Base-by-base conservation (phyloP, 2,113 vertebrate genomes). In the Xiphias gladius region DNA sequence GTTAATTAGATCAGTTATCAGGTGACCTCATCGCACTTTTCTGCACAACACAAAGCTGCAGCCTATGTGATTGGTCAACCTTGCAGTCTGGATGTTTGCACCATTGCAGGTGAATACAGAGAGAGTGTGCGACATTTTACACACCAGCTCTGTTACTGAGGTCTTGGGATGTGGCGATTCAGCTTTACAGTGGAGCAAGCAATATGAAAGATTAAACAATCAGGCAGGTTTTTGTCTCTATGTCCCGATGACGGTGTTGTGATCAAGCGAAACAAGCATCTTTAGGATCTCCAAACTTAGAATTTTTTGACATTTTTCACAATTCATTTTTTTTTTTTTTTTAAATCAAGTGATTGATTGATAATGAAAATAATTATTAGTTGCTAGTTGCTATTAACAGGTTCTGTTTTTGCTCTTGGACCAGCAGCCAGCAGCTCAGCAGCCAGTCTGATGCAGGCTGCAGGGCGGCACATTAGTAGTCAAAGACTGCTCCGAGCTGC, bases 1-100 rank as follows among this genome's bases (percentile, higher is more conserved):
- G 62, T 63, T 84, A 76, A 80, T 83, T 43, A 58, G 52, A 84
- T 76, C 26, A 20, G 70, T n/a, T 68, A 72, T 58, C 37, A 66
- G 41, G 26, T 83, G 70, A 73, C 77, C 24, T 65, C 69, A 74
- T 61, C 12, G 0, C n/a, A 11, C 52, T 16, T 3, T 62, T 52
- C 19, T 52, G 61, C 32, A 50, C 54, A 59, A 32, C 28, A 32
- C 20, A 5, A 59, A 48, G 66, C 46, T 19, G 32, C 28, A 28
- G 28, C 16, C 1, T 8, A 32, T 46, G 12, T 43, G 30, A 58
- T 26, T 50, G 39, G 61, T n/a, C 76, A 20, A 1, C 26, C 30
- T 61, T 41, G 30, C 67, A 37, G 59, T 35, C 24, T 72, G 39
- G 12, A 50, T 26, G 58, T 39, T 57, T 0, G 2, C 37, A 37